phyloP scores from a whole-genome alignment of 2,113 vertebrate genomes.

The Hiodon alosoides region DNA sequence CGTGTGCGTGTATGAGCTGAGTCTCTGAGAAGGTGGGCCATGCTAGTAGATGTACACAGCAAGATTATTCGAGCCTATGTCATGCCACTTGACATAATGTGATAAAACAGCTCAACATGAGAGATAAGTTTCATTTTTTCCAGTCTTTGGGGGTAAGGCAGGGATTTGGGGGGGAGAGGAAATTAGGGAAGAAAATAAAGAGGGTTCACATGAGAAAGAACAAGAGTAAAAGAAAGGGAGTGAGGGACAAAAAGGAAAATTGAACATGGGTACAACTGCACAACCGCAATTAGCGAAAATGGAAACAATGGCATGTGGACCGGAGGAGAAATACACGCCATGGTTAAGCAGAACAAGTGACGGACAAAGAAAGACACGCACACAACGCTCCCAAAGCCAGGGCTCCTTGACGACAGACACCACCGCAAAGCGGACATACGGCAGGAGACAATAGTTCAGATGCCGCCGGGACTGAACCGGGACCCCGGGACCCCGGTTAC shows the following conservation, averaged over 20 bases:
- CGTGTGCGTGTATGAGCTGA: slow-evolving; percentile 73
- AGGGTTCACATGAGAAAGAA: slow-evolving; percentile 33
- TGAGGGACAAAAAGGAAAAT: slow-evolving; percentile 21
- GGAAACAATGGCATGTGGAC: slow-evolving; percentile 57
- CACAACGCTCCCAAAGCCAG: slow-evolving; percentile 33
- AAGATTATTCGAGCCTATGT: slow-evolving; percentile 93
- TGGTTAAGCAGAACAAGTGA: slow-evolving; percentile 36
- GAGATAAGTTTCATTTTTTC: slow-evolving; percentile 91
- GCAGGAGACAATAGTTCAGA: slow-evolving; percentile 47
- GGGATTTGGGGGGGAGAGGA: slow-evolving; percentile 49
- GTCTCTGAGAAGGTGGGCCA: slow-evolving; percentile 80
- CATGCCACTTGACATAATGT: slow-evolving; percentile 88
- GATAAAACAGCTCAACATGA: slow-evolving; percentile 90
- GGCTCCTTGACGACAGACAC: slow-evolving; percentile 58
- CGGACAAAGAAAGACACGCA: slow-evolving; percentile 35
- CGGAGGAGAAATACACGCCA: slow-evolving; percentile 9
- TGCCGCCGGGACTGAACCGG: not conserved
- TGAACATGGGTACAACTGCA: not conserved
- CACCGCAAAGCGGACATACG: slow-evolving; percentile 57
- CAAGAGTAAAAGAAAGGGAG: slow-evolving; percentile 18
- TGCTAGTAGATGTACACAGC: slow-evolving; percentile 91
- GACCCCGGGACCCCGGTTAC: slow-evolving; percentile 38
- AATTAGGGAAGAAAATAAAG: slow-evolving; percentile 43
- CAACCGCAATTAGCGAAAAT: slow-evolving; percentile 49
- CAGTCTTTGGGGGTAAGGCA: slow-evolving; percentile 54